Conservation (phyloP, 2,888 invertebrate species). For the Lepidocyrtinus sp. region DNA sequence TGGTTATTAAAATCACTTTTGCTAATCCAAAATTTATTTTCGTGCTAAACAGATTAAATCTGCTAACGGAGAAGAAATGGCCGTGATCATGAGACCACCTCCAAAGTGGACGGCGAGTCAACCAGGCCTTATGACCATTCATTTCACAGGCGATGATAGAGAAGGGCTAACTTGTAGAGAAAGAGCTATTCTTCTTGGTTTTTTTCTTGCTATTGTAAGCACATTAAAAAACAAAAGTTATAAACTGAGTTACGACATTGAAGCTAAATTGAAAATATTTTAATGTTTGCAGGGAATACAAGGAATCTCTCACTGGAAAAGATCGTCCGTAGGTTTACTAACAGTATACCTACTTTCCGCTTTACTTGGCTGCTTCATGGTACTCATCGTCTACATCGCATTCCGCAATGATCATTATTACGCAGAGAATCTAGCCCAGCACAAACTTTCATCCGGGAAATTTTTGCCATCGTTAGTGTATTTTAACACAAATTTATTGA, state of each 20-base stretch:
- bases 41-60: slow-evolving; percentile 41
- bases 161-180: slow-evolving; percentile 55
- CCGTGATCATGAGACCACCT: slow-evolving; percentile 46
- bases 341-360: slow-evolving; percentile 42
- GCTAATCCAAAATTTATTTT: no score
- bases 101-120: slow-evolving; percentile 56
- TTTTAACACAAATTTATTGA: background rate
- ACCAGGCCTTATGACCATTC: slow-evolving; percentile 50
- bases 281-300: slow-evolving; percentile 35
- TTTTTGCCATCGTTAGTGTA: background rate
- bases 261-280: background rate
- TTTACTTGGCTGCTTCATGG: slow-evolving; percentile 37
- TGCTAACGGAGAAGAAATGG: slow-evolving; percentile 47
- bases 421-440: no score
- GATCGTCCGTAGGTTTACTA: slow-evolving; percentile 40
- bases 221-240: background rate
- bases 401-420: slow-evolving; percentile 40
- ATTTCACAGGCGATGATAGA: slow-evolving; percentile 52
- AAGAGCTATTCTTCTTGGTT: slow-evolving; percentile 50
- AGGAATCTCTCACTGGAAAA: slow-evolving; percentile 49
- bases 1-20: no score
- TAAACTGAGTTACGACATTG: background rate
- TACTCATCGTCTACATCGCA: slow-evolving; percentile 40
- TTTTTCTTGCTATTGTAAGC: slow-evolving; percentile 41
- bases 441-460: background rate